These are phyloP conservation scores for Troides aeacus DNA, from an alignment of 2,888 invertebrate species.

Conservation along the genomic window DNA sequence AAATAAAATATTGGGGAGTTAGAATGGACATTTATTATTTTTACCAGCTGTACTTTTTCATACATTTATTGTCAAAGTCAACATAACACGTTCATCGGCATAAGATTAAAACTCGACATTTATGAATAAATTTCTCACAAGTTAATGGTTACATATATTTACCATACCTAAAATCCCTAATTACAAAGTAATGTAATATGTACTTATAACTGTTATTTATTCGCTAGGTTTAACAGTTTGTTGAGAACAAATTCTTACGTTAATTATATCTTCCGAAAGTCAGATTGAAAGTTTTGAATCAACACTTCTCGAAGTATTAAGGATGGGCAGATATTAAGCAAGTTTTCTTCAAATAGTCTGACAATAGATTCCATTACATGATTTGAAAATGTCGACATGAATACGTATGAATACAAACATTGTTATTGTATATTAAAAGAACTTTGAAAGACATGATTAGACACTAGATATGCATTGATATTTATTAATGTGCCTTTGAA, in stretches of 20 bases:
- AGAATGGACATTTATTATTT: conserved; percentile 65
- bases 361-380: background rate
- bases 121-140: conserved; percentile 26
- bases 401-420: background rate
- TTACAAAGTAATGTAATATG: conserved; percentile 2
- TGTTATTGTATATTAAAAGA: background rate
- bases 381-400: background rate
- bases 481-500: too few relatives aligned
- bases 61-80: conserved; percentile 80
- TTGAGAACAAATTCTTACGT: conserved; percentile 12
- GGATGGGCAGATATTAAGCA: background rate
- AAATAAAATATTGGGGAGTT: conserved; percentile 37
- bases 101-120: conserved; percentile 46
- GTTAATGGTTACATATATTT: conserved; percentile 20
- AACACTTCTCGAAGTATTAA: background rate
- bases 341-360: background rate
- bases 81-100: conserved; percentile 65
- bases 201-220: conserved; percentile 4
- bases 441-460: background rate
- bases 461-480: too few relatives aligned
- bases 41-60: conserved; percentile 63
- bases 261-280: background rate
- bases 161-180: conserved; percentile 6
- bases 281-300: background rate
- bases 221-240: conserved; percentile 15